phyloP scores from a whole-genome alignment of 2,888 invertebrate genomes.

The Shargacucullia verbasci region DNA sequence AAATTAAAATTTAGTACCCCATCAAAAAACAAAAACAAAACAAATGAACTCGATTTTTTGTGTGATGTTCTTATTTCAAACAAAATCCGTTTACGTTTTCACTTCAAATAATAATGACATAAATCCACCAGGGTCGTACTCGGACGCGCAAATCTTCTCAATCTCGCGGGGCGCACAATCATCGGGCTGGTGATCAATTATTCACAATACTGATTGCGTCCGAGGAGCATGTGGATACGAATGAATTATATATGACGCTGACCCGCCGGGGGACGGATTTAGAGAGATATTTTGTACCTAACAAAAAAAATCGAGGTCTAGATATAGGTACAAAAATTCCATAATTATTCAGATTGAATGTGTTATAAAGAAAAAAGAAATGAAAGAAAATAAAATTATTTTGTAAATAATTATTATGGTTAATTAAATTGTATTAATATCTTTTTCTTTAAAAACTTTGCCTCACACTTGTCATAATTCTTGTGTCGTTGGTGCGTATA shows the following conservation, averaged over 20 bases:
- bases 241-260: constrained; percentile 85
- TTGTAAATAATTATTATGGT: too few species aligned
- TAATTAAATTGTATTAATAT: too few species aligned
- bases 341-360: too few species aligned
- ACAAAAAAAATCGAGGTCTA: too few species aligned
- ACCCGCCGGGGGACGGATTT: constrained; percentile 70
- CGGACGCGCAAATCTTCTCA: constrained; percentile 75
- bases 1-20: too few species aligned
- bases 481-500: too few species aligned
- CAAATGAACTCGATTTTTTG: not conserved
- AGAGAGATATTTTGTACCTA: constrained; percentile 19
- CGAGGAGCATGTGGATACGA: constrained; percentile 84
- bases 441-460: too few species aligned
- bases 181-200: constrained; percentile 83
- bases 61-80: constrained; percentile 21
- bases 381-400: too few species aligned
- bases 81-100: constrained; percentile 36
- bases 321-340: too few species aligned
- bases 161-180: constrained; percentile 85
- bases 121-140: constrained; percentile 75
- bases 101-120: constrained; percentile 62
- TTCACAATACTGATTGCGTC: constrained; percentile 89
- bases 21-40: not conserved
- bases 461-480: too few species aligned
- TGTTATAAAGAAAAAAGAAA: too few species aligned